Conservation (phyloP, 1,140 invertebrate species). For the Paralvinella palmiformis region DNA sequence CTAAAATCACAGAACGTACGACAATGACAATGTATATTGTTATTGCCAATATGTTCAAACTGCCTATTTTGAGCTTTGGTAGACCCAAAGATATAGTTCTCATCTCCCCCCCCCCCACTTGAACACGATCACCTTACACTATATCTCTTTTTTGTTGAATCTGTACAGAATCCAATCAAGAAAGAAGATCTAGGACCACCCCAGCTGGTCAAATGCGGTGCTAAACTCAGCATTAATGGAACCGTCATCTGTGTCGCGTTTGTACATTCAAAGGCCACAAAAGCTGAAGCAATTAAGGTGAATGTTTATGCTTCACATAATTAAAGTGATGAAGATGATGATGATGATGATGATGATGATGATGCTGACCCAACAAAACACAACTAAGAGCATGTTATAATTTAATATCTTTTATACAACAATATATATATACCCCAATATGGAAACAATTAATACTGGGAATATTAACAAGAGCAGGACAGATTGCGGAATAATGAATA, state of each 20-base stretch:
- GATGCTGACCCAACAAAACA: too few relatives aligned
- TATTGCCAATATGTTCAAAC: too few relatives aligned
- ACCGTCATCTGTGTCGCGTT: constrained; percentile 65
- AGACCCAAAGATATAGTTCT: neutral
- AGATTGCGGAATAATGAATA: too few relatives aligned
- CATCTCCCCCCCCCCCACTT: neutral
- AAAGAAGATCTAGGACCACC: neutral
- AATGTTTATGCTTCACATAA: constrained; percentile 7
- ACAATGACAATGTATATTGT: too few relatives aligned
- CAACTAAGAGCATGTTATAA: neutral
- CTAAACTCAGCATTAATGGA: constrained; percentile 58
- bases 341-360: neutral
- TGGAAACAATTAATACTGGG: too few relatives aligned
- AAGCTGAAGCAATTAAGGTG: constrained; percentile 59
- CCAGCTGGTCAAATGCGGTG: constrained; percentile 33
- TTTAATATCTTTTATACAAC: too few relatives aligned
- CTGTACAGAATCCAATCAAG: neutral
- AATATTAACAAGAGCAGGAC: too few relatives aligned
- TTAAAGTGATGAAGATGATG: neutral
- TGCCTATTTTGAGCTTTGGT: neutral
- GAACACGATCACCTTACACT: neutral
- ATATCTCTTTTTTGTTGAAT: neutral
- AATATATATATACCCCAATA: too few relatives aligned
- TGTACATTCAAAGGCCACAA: constrained; percentile 63
- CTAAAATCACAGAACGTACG: too few relatives aligned